Evolutionary conservation across 2,797 vertebrate species (phyloP), one percentile per base, ranked within the genome.

Genomic region (Ctenochaetus hawaiiensis): DNA sequence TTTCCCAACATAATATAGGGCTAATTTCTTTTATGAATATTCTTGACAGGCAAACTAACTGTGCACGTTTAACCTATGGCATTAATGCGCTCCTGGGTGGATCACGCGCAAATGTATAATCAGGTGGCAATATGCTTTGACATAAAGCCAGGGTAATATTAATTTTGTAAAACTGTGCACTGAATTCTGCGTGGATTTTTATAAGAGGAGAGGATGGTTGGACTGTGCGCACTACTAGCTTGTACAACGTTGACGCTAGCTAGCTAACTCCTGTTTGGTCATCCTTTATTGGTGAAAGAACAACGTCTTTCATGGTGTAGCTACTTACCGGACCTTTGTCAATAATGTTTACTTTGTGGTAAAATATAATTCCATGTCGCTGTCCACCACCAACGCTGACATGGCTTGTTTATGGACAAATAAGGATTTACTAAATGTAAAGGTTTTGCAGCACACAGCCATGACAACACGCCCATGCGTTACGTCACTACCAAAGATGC

Each of bases 391-490:
- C n/a, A 60, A 41, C 74, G 70, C 62, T 78, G 91, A 86, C 85
- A 90, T 78, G 56, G 8, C 76, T 73, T 71, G 63, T 80, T 91
- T 89, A 51, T 62, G 53, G 18, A 66, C 66, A 85, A 79, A 84
- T 63, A 81, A 81, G 78, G 80, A 20, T 86, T 88, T 87, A 87
- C 75, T 80, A 71, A 41, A 77, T 68, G 47, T 74, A 44, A 54
- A 61, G 79, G 57, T 59, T 83, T 74, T 66, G 79, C 90, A 72
- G 88, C 79, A 30, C 83, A 83, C 67, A 86, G 89, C 88, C 91
- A 91, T 91, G 87, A 87, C 89, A 89, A 91, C 93, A 94, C 92
- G 91, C 93, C 92, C 92, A 87, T 90, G 82, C 72, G 20, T 91
- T 78, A 54, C 93, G 92, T 93, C 92, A 93, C 89, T 44, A 16